Percentiles rank a stretch among this genome's conserved stretches.
These are phyloP conservation scores for Anguilla megastoma DNA, from an alignment of 2,797 vertebrate genomes.

Conservation along the genomic window DNA sequence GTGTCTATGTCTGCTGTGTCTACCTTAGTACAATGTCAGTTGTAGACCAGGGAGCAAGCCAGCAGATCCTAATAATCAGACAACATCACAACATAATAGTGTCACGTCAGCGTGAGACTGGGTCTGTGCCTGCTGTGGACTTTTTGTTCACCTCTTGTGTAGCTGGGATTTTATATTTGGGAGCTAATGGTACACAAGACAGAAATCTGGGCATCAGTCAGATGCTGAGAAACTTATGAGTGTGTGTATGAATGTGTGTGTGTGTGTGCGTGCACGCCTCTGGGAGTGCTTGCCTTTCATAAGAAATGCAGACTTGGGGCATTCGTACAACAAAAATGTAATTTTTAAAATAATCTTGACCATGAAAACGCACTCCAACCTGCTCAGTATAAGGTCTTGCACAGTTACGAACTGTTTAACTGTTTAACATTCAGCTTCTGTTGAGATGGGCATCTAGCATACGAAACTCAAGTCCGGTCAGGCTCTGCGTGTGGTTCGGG, in stretches of 20 bases:
- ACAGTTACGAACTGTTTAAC: background rate
- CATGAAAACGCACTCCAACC: background rate
- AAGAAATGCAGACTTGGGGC: slow-evolving; percentile 1
- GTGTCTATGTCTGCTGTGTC: background rate
- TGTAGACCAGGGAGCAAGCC: background rate
- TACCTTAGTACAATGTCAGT: background rate
- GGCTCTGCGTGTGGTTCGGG: no score
- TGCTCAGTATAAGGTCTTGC: background rate
- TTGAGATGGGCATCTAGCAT: background rate
- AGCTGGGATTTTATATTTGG: background rate
- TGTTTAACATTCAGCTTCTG: background rate
- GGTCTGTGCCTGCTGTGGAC: background rate
- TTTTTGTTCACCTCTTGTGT: background rate
- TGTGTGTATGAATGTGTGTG: background rate
- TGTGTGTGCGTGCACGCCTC: background rate
- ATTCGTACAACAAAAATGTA: background rate
- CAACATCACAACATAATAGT: background rate
- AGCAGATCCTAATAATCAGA: background rate
- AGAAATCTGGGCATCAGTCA: background rate
- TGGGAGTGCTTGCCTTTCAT: background rate
- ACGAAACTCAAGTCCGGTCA: no score
- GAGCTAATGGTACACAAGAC: background rate
- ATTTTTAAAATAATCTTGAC: background rate
- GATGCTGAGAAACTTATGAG: background rate
- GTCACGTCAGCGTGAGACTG: background rate